Percentiles rank a stretch among this genome's conserved stretches.
Evolutionary conservation across 2,113 vertebrate genomes (phyloP).

Genomic region (Perca flavescens): DNA sequence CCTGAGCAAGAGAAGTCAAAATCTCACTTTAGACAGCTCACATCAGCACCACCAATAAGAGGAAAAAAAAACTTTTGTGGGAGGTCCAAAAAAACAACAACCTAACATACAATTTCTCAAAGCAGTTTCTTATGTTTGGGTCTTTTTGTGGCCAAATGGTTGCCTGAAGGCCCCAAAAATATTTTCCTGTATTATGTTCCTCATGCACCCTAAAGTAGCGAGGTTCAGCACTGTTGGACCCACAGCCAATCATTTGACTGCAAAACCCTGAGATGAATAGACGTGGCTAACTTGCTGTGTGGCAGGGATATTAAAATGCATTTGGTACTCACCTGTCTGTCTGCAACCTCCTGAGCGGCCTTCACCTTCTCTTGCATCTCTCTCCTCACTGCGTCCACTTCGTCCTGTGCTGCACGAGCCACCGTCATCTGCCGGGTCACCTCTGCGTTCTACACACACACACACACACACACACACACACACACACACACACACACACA

Average conservation of each 20-base stretch:
- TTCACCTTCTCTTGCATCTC: slow-evolving; percentile 94
- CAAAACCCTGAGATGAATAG: not conserved
- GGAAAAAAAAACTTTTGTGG: not conserved
- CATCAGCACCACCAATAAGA: not conserved
- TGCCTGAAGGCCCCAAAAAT: not conserved
- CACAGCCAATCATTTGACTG: not conserved
- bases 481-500: slow-evolving; percentile 17
- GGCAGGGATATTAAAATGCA: not conserved
- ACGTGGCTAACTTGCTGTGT: not conserved
- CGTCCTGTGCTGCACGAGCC: slow-evolving; percentile 90
- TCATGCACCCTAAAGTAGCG: not conserved
- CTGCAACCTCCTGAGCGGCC: slow-evolving; percentile 86
- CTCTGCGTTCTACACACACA: slow-evolving; percentile 90
- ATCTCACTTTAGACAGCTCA: slow-evolving; percentile 6
- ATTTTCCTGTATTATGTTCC: not conserved
- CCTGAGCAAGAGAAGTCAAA: slow-evolving; percentile 75
- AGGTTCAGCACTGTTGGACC: not conserved
- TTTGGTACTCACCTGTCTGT: slow-evolving; percentile 86
- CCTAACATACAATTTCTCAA: no score
- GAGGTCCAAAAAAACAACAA: not conserved
- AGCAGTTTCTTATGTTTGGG: not conserved
- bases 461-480: not conserved
- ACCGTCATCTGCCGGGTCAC: slow-evolving; percentile 94
- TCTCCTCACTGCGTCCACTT: slow-evolving; percentile 90
- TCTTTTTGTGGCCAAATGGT: not conserved